A percentile compares a stretch with the other conserved stretches of the same genome.
Conservation (phyloP, 2,888 invertebrate genomes). For the Megastigmus dorsalis region DNA sequence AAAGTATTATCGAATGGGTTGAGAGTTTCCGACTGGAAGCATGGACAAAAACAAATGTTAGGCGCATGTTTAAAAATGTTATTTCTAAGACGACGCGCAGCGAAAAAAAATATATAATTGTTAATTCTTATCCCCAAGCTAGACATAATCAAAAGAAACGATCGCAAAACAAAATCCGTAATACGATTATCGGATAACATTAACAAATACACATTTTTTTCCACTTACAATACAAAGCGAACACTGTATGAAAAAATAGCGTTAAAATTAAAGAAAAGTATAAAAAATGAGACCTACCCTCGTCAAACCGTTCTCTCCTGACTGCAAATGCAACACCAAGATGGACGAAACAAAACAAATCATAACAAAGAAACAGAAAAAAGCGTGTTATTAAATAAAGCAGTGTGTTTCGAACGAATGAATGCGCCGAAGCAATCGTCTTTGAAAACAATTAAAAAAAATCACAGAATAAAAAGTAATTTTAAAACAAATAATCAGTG, state of each 20-base stretch:
- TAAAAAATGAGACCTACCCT: slow-evolving; percentile 72
- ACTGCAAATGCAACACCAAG: slow-evolving; percentile 69
- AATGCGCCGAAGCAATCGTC: slow-evolving; percentile 46
- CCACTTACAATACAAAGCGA: not conserved
- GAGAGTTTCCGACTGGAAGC: slow-evolving; percentile 87
- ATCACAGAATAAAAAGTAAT: no score
- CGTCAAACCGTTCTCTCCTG: slow-evolving; percentile 75
- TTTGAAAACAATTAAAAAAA: slow-evolving; percentile 30
- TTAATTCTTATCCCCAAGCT: no score
- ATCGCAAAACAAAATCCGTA: no score
- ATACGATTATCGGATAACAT: not conserved
- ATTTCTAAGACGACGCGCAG: no score
- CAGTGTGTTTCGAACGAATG: slow-evolving; percentile 49
- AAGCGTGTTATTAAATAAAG: slow-evolving; percentile 63
- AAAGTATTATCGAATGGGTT: slow-evolving; percentile 85
- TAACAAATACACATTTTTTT: not conserved
- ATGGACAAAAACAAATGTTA: slow-evolving; percentile 49
- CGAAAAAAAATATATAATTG: not conserved
- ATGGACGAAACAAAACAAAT: slow-evolving; percentile 48
- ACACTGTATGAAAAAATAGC: slow-evolving; percentile 32
- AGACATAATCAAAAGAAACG: no score
- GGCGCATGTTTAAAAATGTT: no score
- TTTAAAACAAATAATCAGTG: no score
- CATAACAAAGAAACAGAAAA: slow-evolving; percentile 61
- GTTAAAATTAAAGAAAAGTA: slow-evolving; percentile 43